Evolutionary conservation across 2,888 invertebrate species (phyloP).

Genomic region (Drosophila fungiperda): DNA sequence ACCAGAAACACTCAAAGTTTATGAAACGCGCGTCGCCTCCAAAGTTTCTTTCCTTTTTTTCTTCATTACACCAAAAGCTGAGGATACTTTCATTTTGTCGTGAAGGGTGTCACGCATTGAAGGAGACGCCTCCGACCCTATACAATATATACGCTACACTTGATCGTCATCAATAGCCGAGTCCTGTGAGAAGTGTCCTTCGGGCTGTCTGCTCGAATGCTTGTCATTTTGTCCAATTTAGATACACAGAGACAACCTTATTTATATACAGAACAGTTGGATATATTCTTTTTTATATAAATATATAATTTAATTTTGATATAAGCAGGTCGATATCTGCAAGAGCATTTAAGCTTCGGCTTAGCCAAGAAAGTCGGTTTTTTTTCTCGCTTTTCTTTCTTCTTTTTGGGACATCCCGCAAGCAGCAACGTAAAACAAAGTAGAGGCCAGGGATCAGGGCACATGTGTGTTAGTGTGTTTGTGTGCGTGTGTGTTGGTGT

Average conservation of each 20-base stretch:
- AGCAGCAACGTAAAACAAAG: constrained; percentile 53
- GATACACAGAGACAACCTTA: no score
- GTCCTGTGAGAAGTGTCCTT: neutral
- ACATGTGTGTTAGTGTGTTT: constrained; percentile 19
- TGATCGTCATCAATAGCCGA: neutral
- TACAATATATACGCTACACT: neutral
- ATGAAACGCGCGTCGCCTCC: constrained; percentile 79
- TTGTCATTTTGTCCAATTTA: no score
- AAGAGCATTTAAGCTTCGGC: constrained; percentile 4
- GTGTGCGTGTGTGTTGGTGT: constrained; percentile 5
- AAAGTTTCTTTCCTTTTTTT: constrained; percentile 58
- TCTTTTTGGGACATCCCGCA: neutral
- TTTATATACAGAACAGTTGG: neutral
- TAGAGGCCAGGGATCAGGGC: constrained; percentile 50
- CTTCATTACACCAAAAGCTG: constrained; percentile 1
- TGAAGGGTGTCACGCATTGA: constrained; percentile 1
- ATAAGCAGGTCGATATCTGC: neutral
- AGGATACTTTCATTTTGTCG: neutral
- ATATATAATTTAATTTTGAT: neutral
- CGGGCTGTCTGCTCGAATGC: neutral
- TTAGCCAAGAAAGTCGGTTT: no score
- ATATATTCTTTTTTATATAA: neutral
- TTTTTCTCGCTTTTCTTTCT: constrained; percentile 6
- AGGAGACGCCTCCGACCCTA: neutral
- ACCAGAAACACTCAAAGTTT: constrained; percentile 80